These are phyloP conservation scores for Falcunculus frontatus DNA, from an alignment of 2,113 vertebrate species.

Conservation along the genomic window DNA sequence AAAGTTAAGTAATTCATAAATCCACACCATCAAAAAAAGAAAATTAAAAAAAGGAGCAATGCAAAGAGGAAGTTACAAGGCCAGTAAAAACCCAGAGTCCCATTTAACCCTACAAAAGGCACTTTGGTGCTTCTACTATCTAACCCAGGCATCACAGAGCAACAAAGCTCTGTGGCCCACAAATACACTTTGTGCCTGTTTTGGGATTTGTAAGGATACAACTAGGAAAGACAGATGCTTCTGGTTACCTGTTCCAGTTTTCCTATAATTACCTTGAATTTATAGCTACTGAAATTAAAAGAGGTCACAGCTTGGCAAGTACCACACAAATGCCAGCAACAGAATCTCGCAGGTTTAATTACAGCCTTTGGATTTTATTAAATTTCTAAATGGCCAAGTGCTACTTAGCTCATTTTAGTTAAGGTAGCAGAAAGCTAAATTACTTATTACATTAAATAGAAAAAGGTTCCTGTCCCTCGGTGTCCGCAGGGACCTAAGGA, in stretches of 20 bases:
- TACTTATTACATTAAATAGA: neutral
- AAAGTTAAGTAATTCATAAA: neutral
- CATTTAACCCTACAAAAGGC: neutral
- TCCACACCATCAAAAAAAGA: fast-evolving
- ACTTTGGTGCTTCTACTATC: neutral
- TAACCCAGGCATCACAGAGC: fast-evolving
- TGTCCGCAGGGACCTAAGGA: neutral
- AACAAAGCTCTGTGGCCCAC: neutral
- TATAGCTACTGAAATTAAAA: neutral
- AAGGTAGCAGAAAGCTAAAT: neutral
- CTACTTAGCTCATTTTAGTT: neutral
- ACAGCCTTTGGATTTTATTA: neutral
- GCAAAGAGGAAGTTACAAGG: neutral
- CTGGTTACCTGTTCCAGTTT: neutral
- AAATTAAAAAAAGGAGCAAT: neutral
- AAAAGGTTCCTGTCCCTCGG: neutral
- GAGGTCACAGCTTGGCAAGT: neutral
- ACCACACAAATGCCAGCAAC: neutral
- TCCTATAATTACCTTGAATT: neutral
- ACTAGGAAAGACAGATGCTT: neutral
- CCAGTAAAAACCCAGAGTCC: neutral
- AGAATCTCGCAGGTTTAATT: neutral
- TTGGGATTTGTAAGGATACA: fast-evolving
- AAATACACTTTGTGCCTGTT: neutral
- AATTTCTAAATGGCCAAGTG: neutral